Conservation (phyloP, 2,888 invertebrate species). For the Harpalus rufipes region DNA sequence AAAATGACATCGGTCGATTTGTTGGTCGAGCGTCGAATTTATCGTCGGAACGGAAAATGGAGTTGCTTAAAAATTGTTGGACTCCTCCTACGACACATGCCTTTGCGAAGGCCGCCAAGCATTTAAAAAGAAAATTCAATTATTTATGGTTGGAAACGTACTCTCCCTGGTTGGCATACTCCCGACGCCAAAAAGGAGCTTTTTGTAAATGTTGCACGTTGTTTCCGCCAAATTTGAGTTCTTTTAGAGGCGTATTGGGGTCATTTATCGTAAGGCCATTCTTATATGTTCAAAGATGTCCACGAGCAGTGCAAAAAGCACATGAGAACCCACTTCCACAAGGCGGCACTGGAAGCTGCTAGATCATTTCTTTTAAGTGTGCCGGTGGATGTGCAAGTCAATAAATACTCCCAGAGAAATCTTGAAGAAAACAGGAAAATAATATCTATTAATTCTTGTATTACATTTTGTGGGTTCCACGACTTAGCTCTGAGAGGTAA, state of each 20-base stretch:
- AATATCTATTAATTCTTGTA: slow-evolving; percentile 70
- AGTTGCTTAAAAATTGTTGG: slow-evolving; percentile 68
- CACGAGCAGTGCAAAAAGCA: slow-evolving; percentile 70
- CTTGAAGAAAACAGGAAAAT: slow-evolving; percentile 70
- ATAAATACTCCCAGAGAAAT: slow-evolving; percentile 69
- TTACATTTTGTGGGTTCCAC: slow-evolving; percentile 70
- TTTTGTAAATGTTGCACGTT: slow-evolving; percentile 69
- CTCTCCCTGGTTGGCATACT: slow-evolving; percentile 69
- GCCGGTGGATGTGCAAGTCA: slow-evolving; percentile 68
- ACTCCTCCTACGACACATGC: slow-evolving; percentile 67
- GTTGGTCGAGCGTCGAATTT: slow-evolving; percentile 58
- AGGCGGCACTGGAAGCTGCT: slow-evolving; percentile 70
- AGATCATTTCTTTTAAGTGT: slow-evolving; percentile 70
- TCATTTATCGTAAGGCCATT: slow-evolving; percentile 71
- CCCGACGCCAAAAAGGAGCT: slow-evolving; percentile 69
- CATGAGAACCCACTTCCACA: slow-evolving; percentile 69
- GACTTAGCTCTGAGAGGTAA: slow-evolving; percentile 70
- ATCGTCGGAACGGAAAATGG: slow-evolving; percentile 67
- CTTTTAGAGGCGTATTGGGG: slow-evolving; percentile 70
- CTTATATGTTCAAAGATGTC: slow-evolving; percentile 70
- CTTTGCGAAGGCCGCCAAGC: slow-evolving; percentile 68
- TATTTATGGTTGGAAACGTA: slow-evolving; percentile 68
- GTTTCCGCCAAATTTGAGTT: slow-evolving; percentile 69
- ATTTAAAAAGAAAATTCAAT: slow-evolving; percentile 70
- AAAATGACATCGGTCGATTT: slow-evolving; percentile 69